Conservation (phyloP, 2,888 invertebrate genomes). For the Pterobdella sp. region DNA sequence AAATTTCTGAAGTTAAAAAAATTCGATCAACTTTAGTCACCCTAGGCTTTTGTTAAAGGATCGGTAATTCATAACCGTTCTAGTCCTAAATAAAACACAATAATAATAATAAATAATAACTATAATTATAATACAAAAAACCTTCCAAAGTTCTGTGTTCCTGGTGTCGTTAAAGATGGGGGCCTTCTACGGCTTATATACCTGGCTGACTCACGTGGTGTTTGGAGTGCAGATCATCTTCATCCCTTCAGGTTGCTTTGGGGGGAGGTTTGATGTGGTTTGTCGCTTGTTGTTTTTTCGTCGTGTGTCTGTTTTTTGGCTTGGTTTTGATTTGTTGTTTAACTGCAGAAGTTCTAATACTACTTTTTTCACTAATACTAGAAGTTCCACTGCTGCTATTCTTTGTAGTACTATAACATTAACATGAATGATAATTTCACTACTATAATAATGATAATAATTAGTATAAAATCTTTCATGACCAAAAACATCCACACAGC, state of each 20-base stretch:
- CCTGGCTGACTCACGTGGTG: constrained; percentile 90
- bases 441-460: no score
- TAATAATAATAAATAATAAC: no score
- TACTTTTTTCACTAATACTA: no score
- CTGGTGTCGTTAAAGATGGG: constrained; percentile 93
- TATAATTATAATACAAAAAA: neutral
- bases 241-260: constrained; percentile 70
- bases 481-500: constrained; percentile 54
- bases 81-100: no score
- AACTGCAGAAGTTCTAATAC: no score
- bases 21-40: no score
- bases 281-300: neutral
- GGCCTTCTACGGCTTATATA: constrained; percentile 92
- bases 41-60: no score
- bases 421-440: no score
- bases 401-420: neutral
- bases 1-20: no score
- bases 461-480: neutral
- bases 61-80: no score
- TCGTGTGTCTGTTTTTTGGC: neutral
- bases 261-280: neutral
- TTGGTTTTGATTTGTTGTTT: neutral
- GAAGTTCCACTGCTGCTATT: no score
- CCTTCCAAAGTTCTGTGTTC: constrained; percentile 71
- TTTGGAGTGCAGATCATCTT: constrained; percentile 89